A percentile compares a stretch with the other conserved stretches of the same genome.
These are phyloP conservation scores for Ophioderma brevispina DNA, from an alignment of 35 echinoderm and acorn worm species.

Conservation along the genomic window DNA sequence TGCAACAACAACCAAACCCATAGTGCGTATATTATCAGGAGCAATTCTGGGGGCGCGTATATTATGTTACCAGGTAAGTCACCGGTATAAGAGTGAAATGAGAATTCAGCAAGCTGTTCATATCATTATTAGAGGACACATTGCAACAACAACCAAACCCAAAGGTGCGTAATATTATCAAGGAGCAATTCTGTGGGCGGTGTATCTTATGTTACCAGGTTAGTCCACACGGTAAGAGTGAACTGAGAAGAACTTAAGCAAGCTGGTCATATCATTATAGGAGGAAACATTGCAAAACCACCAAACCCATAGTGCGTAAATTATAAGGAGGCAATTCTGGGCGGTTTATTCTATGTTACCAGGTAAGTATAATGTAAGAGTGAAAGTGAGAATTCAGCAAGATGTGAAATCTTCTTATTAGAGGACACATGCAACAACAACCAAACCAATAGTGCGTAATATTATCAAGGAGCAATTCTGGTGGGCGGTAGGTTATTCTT, in stretches of 20 bases:
- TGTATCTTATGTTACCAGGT: constrained; percentile 96
- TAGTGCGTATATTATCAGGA: constrained; percentile 78
- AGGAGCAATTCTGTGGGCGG: constrained; percentile 86
- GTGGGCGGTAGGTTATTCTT: constrained; percentile 85
- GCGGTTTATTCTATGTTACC: constrained; percentile 95
- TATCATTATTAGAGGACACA: constrained; percentile 92
- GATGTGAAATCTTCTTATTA: constrained; percentile 84
- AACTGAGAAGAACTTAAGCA: constrained; percentile 98
- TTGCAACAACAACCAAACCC: constrained; percentile 69
- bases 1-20: constrained; percentile 60
- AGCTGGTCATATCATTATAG: constrained; percentile 90
- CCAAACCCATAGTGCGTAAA: constrained; percentile 41
- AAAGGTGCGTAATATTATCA: constrained; percentile 62
- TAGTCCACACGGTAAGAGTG: no score
- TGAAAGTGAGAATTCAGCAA: constrained; percentile 99
- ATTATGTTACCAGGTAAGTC: constrained; percentile 96
- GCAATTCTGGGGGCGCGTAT: constrained; percentile 91
- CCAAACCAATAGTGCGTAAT: constrained; percentile 43
- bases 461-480: constrained; percentile 92
- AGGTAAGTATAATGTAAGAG: no score
- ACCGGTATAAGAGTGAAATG: no score
- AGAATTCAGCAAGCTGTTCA: constrained; percentile 96
- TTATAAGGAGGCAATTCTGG: constrained; percentile 88
- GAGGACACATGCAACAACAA: constrained; percentile 86
- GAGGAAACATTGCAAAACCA: constrained; percentile 83